These are phyloP conservation scores for Cheilosia variabilis DNA, from an alignment of 2,888 invertebrate genomes.

Conservation along the genomic window DNA sequence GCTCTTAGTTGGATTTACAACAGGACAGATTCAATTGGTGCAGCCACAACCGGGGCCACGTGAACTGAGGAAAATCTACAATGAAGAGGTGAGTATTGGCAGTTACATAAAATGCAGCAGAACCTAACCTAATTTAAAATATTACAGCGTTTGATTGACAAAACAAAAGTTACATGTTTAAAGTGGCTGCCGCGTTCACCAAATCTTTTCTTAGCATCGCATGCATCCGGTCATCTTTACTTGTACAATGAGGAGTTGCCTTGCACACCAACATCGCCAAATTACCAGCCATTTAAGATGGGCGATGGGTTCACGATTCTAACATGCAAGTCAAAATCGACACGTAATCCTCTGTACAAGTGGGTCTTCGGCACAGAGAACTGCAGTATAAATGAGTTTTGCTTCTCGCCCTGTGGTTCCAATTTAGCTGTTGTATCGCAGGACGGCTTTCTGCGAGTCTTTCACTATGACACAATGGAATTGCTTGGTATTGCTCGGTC, in stretches of 20 bases:
- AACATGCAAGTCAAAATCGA: constrained; percentile 98
- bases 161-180: constrained; percentile 92
- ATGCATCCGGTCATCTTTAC: constrained; percentile 98
- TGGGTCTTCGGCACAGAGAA: constrained; percentile 94
- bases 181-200: constrained; percentile 98
- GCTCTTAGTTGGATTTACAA: constrained; percentile 98
- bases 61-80: constrained; percentile 97
- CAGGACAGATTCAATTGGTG: constrained; percentile 98
- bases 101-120: neutral
- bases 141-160: constrained; percentile 83
- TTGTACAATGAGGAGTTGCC: constrained; percentile 98
- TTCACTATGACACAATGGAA: constrained; percentile 99
- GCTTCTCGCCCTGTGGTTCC: constrained; percentile 97
- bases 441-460: constrained; percentile 97
- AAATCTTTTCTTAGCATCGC: constrained; percentile 96
- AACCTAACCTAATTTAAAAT: neutral
- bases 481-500: constrained; percentile 96
- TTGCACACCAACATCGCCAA: constrained; percentile 95
- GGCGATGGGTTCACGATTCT: constrained; percentile 97
- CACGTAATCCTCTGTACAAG: constrained; percentile 96
- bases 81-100: constrained; percentile 92
- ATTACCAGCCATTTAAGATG: constrained; percentile 97
- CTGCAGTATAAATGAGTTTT: constrained; percentile 96
- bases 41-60: constrained; percentile 99
- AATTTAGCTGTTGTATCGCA: constrained; percentile 97